Percentiles rank a stretch among this genome's conserved stretches.
These are phyloP conservation scores for Crotophaga sulcirostris DNA, from an alignment of 2,113 vertebrate species.

Conservation along the genomic window DNA sequence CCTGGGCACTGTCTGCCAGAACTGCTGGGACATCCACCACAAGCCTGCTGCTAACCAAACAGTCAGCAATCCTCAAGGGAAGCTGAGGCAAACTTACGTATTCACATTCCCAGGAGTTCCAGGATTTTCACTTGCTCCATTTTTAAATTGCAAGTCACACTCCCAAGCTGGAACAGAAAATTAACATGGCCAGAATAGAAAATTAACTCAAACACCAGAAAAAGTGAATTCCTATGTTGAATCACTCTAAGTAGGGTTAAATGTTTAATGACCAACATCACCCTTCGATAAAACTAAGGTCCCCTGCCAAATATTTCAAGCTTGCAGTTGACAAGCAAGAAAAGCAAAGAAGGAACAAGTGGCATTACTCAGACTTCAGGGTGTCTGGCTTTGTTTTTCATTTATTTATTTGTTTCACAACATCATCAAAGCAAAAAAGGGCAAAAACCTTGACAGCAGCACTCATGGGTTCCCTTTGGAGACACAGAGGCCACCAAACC, in stretches of 20 bases:
- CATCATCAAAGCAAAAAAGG: not conserved
- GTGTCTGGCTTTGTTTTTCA: not conserved
- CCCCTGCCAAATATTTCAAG: not conserved
- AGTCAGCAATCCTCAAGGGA: not conserved
- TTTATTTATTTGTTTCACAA: not conserved
- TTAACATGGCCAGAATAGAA: accelerated
- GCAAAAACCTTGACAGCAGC: not conserved
- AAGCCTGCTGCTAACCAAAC: accelerated
- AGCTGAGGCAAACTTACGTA: not conserved
- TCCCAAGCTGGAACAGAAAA: not conserved
- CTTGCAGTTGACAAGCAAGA: not conserved
- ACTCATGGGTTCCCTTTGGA: not conserved
- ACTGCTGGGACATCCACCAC: not conserved
- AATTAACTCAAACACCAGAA: not conserved
- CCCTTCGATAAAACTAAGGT: not conserved
- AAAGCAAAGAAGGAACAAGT: not conserved
- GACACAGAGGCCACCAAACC: not conserved
- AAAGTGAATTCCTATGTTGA: not conserved
- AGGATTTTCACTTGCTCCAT: not conserved
- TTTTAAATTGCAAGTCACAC: not conserved
- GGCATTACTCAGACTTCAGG: not conserved
- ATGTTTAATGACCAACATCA: not conserved
- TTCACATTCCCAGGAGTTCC: not conserved
- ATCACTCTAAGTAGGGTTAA: not conserved
- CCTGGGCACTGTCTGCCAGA: not conserved